Evolutionary conservation across 92 coral and sea anemone species (phyloP), one percentile per base, ranked within the genome.

Genomic region (Anthopleura xanthogrammica): DNA sequence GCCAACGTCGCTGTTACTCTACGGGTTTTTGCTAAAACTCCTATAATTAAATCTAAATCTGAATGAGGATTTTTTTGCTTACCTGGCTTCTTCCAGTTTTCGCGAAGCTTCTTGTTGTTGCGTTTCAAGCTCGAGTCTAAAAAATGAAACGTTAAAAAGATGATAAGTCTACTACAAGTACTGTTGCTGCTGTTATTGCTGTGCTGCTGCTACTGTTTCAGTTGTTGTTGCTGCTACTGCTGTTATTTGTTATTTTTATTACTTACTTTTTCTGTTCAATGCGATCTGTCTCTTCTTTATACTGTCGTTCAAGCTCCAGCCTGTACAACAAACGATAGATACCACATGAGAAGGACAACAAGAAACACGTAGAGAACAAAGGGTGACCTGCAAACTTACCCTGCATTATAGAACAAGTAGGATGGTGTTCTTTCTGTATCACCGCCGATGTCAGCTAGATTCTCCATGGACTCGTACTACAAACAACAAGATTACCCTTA

Each of bases 81-180:
- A 96, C 99, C 99, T 96, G 52, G 99, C 99, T 86, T 94, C 98
- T 60, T 96, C 98, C 5, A 96, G 89, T 75, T 93, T 96, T 52
- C 91, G 84, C 1, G 99, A 97, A 12, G 99, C 99, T 60, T 96
- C 99, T 73, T 24, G 81, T 81, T 96, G 98, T 40, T 96, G 99
- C 48, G 80, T 68, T 82, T 96, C 97, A 68, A 96, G 92, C 36
- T 90, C 88, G 70, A 85, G 88, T 60, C 98, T 95, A 84, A 12
- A 73, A 41, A 66, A 84, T 29, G 60, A 56, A 76, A 62, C 13
- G n/a, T 58, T 14, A 12, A 19, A 29, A 29, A 58, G n/a, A 58
- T 58, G 1, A 16, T 58, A 5, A 58, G 14, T 1, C 17, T 58
- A 64, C 2, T 20, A 20, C 13, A 10, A 64, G 13, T 22, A 9